Evolutionary conservation across 1,140 invertebrate species (phyloP), one percentile per base, ranked within the genome.

Genomic region (Saccostrea cuccullata): DNA sequence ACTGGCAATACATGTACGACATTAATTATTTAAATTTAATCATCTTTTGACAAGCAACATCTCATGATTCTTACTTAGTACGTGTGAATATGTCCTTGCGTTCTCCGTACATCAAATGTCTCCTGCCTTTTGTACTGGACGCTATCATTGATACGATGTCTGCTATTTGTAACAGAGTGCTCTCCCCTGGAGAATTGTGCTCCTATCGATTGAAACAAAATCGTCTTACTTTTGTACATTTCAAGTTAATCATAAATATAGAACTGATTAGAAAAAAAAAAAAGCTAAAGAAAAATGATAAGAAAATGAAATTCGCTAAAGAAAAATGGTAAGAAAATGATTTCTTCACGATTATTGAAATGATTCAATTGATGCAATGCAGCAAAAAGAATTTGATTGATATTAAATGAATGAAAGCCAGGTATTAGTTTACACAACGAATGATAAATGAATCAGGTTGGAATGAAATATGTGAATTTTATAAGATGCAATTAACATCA

Each of bases 111-210:
- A 94, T 90, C 40, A 94, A 90, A 73, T 93, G 92, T 58, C 91
- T 87, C 36, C 93, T 88, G 1, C 93, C 93, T 67, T 87, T 91
- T 15, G 91, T 91, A 88, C 90, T 94, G 20, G 93, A 93, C 1
- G 94, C 94, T 40, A 95, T 92, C 67, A 93, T 91, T 67, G 93
- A 93, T 26, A 95, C 87, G 23, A 95, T 92, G 88, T 95, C 94
- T 40, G 94, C 94, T 17, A 95, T 91, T 85, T 93, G 92, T n/a
- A 94, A 88, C 67, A 94, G 87, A 15, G 92, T 92, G 15, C 82
- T 91, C 84, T 94, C 94, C 87, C 90, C 92, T 20, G 92, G 90
- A 4, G 88, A 87, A 36, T 89, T 86, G 73, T 87, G 82, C 15
- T 84, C 82, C 82, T 84, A 13, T 55, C 2, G 4, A 77, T 77